Evolutionary conservation across 1,140 invertebrate species (phyloP), one percentile per base, ranked within the genome.

Genomic region (Chymomyza costata): DNA sequence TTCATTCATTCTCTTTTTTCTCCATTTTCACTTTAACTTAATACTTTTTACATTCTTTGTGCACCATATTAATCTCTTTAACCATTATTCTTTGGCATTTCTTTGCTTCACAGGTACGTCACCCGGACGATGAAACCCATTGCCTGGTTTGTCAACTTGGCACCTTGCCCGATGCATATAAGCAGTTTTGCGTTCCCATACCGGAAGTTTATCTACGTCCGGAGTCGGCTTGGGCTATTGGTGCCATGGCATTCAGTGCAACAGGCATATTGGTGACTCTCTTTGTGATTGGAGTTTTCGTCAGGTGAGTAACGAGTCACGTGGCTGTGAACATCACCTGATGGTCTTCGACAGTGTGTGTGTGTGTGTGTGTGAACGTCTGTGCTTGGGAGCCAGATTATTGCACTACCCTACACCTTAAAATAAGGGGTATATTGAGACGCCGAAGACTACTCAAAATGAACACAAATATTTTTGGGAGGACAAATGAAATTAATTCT

Each of bases 171-270:
- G 91, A 95, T 82, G 85, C 86, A 0, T 89, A 90, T 10, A 92
- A 95, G 70, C 90, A 91, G 1, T 84, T 86, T 32, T 98, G 96
- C 83, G 88, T 89, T 0, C 87, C 91, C 19, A 94, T 98, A 31
- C 93, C 94, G 0, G 93, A 95, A 85, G 91, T 93, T 17, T 97
- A 95, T 83, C 89, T 98, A 37, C 87, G 90, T 17, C 90, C 92
- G 2, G 92, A 92, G 65, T 92, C 93, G 71, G 91, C 92, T 17
- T 95, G 94, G 91, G 95, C 95, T 0, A 95, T 97, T 43, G 94
- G 93, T 0, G 95, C 95, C 1, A 96, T 94, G 93, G 89, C 90
- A 8, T 91, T 93, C 70, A 92, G 92, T 32, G 89, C 92, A 3
- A 88, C 90, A 6, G 95, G 95, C 16, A 93, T 95, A 50, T 83